Conservation (phyloP, 2,113 vertebrate species). For the Antennarius striatus region DNA sequence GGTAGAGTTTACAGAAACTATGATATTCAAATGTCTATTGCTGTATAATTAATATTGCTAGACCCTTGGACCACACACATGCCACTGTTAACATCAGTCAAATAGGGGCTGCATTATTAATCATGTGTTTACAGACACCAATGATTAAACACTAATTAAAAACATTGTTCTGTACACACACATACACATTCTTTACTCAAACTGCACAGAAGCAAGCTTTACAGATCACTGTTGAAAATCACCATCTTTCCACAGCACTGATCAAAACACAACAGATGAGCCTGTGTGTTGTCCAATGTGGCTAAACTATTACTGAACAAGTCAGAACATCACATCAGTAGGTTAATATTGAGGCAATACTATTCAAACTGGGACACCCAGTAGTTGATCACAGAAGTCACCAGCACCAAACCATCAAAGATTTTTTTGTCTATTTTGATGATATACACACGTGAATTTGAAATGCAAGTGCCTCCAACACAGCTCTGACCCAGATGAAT, state of each 20-base stretch:
- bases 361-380: constrained; percentile 58
- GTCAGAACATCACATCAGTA: constrained; percentile 72
- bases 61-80: constrained; percentile 62
- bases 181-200: constrained; percentile 32
- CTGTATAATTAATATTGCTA: constrained; percentile 78
- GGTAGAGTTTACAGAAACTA: constrained; percentile 52
- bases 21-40: constrained; percentile 71
- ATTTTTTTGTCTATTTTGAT: constrained; percentile 21
- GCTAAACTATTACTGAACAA: constrained; percentile 64
- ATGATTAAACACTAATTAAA: constrained; percentile 45
- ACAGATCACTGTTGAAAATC: constrained; percentile 63
- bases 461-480: constrained; percentile 62
- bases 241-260: constrained; percentile 64
- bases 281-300: constrained; percentile 56
- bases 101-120: constrained; percentile 40
- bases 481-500: constrained; percentile 62
- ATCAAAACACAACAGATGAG: constrained; percentile 62
- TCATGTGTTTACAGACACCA: constrained; percentile 47
- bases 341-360: constrained; percentile 77
- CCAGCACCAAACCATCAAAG: constrained; percentile 39
- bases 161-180: constrained; percentile 33
- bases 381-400: constrained; percentile 50
- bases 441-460: constrained; percentile 43
- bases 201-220: constrained; percentile 62
- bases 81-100: constrained; percentile 44